Percentiles rank a stretch among this genome's conserved stretches.
These are phyloP conservation scores for Charaxes varanes DNA, from an alignment of 1,140 invertebrate genomes.

Conservation along the genomic window DNA sequence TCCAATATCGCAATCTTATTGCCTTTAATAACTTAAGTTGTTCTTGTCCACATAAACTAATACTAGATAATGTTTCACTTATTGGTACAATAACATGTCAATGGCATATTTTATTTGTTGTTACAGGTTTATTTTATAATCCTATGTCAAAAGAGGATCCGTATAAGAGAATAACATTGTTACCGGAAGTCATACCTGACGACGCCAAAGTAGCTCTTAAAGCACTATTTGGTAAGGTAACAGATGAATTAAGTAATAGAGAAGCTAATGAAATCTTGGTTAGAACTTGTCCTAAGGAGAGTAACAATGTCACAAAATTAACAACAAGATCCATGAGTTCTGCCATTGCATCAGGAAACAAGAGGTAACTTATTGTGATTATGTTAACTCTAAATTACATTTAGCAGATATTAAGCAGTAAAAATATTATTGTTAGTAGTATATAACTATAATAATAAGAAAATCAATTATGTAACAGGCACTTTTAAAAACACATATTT, in stretches of 20 bases:
- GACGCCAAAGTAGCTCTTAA: slow-evolving; percentile 80
- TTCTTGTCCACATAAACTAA: too few species aligned
- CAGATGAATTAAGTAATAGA: slow-evolving; percentile 81
- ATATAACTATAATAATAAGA: too few species aligned
- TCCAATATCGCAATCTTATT: too few species aligned
- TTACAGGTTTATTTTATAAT: slow-evolving; percentile 71
- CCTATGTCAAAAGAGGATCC: slow-evolving; percentile 77
- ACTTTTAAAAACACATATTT: too few species aligned
- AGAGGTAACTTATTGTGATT: slow-evolving; percentile 32
- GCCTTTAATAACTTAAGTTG: too few species aligned
- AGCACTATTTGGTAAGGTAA: slow-evolving; percentile 77
- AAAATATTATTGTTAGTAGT: too few species aligned
- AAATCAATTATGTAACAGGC: too few species aligned
- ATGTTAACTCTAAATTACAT: too few species aligned
- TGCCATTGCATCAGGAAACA: slow-evolving; percentile 41
- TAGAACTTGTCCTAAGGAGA: slow-evolving; percentile 80
- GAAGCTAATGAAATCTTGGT: slow-evolving; percentile 89
- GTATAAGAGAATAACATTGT: slow-evolving; percentile 84
- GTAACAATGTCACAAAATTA: slow-evolving; percentile 56
- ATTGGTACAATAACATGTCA: slow-evolving; percentile 1
- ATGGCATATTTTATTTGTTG: slow-evolving; percentile 12
- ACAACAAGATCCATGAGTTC: slow-evolving; percentile 56
- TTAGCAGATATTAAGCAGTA: too few species aligned
- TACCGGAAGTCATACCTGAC: slow-evolving; percentile 81
- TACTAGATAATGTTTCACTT: too few species aligned